phyloP scores from a whole-genome alignment of 2,113 vertebrate genomes.

The Ailurus styani region DNA sequence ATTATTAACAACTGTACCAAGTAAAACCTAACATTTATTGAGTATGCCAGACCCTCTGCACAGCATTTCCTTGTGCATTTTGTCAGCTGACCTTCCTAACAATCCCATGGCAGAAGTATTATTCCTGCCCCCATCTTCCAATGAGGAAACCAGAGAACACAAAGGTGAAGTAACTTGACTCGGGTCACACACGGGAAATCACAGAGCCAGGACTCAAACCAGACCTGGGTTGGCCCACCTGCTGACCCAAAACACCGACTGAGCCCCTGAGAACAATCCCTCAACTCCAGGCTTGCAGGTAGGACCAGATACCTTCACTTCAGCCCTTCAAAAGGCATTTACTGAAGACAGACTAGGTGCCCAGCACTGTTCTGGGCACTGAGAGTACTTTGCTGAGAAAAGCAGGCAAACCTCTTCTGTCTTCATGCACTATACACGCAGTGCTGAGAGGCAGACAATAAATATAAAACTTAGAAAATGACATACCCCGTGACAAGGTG shows the following conservation, averaged over 20 bases:
- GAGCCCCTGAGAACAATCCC: too few species aligned
- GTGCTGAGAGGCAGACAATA: neutral
- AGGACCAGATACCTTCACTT: neutral
- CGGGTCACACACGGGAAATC: neutral
- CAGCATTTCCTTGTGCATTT: neutral
- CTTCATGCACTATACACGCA: neutral
- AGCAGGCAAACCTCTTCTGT: neutral
- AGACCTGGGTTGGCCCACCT: neutral
- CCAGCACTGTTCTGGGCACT: neutral
- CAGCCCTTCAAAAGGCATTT: neutral
- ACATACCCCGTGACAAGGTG: neutral
- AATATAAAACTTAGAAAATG: neutral
- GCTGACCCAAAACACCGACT: too few species aligned
- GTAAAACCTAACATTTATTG: neutral
- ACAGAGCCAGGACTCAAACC: neutral
- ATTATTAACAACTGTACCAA: neutral
- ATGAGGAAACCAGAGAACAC: neutral
- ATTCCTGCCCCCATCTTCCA: neutral
- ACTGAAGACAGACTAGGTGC: accelerated
- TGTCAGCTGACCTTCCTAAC: neutral
- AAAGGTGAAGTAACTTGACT: neutral
- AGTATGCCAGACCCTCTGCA: accelerated
- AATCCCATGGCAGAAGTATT: neutral
- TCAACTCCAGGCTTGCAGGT: neutral
- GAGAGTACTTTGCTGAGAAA: neutral